phyloP scores from a whole-genome alignment of 2,888 invertebrate genomes.

The Phorcus lineatus region DNA sequence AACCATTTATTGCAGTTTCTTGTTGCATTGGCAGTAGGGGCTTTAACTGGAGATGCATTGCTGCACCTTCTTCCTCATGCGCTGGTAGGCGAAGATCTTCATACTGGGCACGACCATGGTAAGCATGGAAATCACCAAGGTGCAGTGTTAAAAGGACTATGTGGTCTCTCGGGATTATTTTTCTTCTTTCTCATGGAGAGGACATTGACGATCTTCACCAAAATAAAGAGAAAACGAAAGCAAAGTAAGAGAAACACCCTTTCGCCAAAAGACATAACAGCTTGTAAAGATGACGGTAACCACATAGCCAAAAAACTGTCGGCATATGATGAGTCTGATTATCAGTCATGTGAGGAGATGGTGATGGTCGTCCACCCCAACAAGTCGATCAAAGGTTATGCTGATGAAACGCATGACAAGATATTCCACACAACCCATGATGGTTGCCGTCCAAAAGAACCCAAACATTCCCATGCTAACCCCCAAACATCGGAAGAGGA shows the following conservation, averaged over 20 bases:
- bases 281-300: not conserved
- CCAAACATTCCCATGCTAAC: not conserved
- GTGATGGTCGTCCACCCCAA: slow-evolving; percentile 68
- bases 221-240: not conserved
- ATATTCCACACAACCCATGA: slow-evolving; percentile 29
- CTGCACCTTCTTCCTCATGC: slow-evolving; percentile 88
- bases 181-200: slow-evolving; percentile 92
- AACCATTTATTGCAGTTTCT: slow-evolving; percentile 92
- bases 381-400: slow-evolving; percentile 53
- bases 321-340: not conserved
- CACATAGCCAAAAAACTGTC: slow-evolving; percentile 4
- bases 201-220: slow-evolving; percentile 67
- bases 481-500: slow-evolving; percentile 19
- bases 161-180: slow-evolving; percentile 88
- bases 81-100: slow-evolving; percentile 45
- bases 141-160: slow-evolving; percentile 82
- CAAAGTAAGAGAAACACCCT: not conserved
- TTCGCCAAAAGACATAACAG: not conserved
- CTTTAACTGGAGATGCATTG: slow-evolving; percentile 92
- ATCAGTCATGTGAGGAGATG: slow-evolving; percentile 57
- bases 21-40: slow-evolving; percentile 94
- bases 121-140: slow-evolving; percentile 49
- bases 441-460: slow-evolving; percentile 8
- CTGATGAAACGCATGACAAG: slow-evolving; percentile 48
- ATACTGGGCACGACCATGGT: not conserved